Conservation (phyloP, 1,140 invertebrate species). For the Akabosia matsudoensis region DNA sequence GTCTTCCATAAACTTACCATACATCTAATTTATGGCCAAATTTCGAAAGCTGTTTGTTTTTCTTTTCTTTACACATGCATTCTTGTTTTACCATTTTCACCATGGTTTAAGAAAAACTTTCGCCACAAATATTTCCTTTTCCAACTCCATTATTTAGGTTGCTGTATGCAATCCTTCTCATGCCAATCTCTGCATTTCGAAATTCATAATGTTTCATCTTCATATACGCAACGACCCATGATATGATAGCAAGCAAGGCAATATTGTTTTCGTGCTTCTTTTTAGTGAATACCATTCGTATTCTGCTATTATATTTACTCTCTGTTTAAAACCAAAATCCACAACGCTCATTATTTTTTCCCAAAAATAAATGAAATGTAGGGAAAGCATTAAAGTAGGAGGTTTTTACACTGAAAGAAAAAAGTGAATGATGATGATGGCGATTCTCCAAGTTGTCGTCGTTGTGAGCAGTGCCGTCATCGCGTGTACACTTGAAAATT, state of each 20-base stretch:
- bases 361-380: neutral
- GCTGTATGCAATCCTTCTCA: neutral
- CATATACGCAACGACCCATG: neutral
- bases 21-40: neutral
- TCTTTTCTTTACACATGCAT: neutral
- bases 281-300: no score
- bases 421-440: no score
- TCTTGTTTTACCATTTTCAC: neutral
- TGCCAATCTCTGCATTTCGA: neutral
- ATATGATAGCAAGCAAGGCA: neutral
- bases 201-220: neutral
- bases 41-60: neutral
- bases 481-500: constrained; percentile 4
- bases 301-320: neutral
- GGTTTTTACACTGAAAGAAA: no score
- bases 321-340: neutral
- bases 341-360: neutral
- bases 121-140: constrained; percentile 16
- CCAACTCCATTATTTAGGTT: constrained; percentile 11
- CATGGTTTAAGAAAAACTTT: neutral
- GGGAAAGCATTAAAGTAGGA: neutral
- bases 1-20: neutral
- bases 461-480: neutral
- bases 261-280: neutral
- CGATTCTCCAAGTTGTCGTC: neutral